A percentile compares a stretch with the other conserved stretches of the same genome.
These are phyloP conservation scores for Melinaea marsaeus DNA, from an alignment of 2,888 invertebrate genomes.

Conservation along the genomic window DNA sequence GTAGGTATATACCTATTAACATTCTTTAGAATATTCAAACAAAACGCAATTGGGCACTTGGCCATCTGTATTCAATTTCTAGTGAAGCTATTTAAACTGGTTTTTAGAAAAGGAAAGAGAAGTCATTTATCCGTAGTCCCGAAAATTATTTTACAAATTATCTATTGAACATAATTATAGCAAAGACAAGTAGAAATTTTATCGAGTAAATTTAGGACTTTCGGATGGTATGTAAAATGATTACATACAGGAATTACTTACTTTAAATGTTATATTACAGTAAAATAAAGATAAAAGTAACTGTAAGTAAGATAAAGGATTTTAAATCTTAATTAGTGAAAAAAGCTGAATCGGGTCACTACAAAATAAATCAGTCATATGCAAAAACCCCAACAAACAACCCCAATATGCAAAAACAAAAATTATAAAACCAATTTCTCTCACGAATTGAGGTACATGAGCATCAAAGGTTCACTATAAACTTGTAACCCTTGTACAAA, in stretches of 20 bases:
- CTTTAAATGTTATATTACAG: too few species aligned
- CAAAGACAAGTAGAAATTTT: neutral
- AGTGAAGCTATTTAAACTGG: slow-evolving; percentile 24
- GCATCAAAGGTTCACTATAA: slow-evolving; percentile 19
- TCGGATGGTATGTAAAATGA: neutral
- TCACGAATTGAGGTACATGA: slow-evolving; percentile 1
- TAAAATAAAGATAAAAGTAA: neutral
- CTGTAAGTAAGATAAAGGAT: neutral
- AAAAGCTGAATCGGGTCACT: neutral
- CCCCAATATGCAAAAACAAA: neutral
- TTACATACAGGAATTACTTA: neutral
- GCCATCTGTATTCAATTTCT: slow-evolving; percentile 17
- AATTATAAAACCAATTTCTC: neutral
- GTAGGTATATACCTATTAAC: slow-evolving; percentile 24
- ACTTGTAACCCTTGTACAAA: slow-evolving; percentile 15
- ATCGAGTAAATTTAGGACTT: neutral
- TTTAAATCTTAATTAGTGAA: neutral
- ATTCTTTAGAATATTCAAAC: slow-evolving; percentile 27
- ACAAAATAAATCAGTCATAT: neutral
- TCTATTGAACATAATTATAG: neutral
- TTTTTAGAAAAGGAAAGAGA: slow-evolving; percentile 19
- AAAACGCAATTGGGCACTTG: slow-evolving; percentile 27
- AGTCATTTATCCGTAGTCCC: slow-evolving; percentile 7
- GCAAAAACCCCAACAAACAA: neutral
- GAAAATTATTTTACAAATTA: slow-evolving; percentile 4